Conservation (phyloP, 2,797 vertebrate genomes). For the Setipinna tenuifilis region DNA sequence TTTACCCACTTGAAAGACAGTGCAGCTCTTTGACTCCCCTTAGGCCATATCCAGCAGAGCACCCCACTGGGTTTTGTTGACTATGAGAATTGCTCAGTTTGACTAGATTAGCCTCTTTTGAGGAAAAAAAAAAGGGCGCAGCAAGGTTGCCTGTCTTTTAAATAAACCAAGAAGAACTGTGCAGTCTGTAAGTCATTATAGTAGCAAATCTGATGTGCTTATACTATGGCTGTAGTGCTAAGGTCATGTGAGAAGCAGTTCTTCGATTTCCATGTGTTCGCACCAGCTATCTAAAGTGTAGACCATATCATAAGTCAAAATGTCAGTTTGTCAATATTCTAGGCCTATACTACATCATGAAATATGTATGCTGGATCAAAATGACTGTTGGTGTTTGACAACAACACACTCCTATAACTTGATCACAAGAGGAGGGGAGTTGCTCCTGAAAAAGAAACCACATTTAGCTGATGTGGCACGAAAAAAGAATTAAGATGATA, state of each 20-base stretch:
- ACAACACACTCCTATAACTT: neutral
- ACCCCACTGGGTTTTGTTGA: slow-evolving; percentile 7
- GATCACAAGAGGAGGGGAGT: neutral
- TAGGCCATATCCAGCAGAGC: slow-evolving; percentile 24
- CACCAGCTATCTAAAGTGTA: neutral
- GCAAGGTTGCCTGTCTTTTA: neutral
- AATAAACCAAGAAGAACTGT: neutral
- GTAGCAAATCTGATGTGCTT: neutral
- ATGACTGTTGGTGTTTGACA: neutral
- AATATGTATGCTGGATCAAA: neutral
- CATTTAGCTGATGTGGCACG: neutral
- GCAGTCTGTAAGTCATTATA: neutral
- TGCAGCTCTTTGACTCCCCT: slow-evolving; percentile 25
- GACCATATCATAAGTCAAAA: neutral
- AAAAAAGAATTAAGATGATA: neutral
- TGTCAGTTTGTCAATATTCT: neutral
- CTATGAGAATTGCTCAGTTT: neutral
- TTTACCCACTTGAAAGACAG: slow-evolving; percentile 34
- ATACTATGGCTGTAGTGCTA: neutral
- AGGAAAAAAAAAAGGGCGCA: neutral
- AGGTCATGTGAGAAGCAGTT: neutral
- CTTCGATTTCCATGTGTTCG: neutral
- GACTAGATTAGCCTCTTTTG: neutral
- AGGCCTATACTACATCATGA: neutral
- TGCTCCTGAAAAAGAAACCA: neutral